Evolutionary conservation across 2,888 invertebrate species (phyloP).

Genomic region (Brachycybe producta): DNA sequence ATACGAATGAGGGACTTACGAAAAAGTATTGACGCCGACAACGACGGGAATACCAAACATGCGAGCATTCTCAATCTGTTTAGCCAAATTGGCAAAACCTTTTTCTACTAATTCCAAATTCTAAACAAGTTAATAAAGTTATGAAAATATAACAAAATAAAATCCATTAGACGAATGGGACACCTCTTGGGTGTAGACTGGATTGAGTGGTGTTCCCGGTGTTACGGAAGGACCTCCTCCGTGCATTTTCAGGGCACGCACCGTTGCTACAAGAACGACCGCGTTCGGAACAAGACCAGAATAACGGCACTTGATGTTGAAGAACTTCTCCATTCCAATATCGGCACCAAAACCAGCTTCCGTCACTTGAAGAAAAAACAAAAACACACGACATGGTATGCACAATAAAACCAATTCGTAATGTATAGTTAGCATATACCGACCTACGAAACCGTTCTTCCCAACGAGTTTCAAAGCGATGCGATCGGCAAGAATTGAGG

Average conservation of each 20-base stretch:
- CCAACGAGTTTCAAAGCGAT: slow-evolving; percentile 88
- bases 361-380: slow-evolving; percentile 46
- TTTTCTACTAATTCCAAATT: slow-evolving; percentile 71
- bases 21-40: slow-evolving; percentile 79
- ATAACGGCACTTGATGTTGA: slow-evolving; percentile 87
- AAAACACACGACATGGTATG: no score
- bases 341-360: slow-evolving; percentile 99
- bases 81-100: slow-evolving; percentile 77
- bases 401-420: no score
- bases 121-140: slow-evolving; percentile 34
- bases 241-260: slow-evolving; percentile 96
- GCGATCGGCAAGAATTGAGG: slow-evolving; percentile 87
- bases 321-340: slow-evolving; percentile 97
- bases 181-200: slow-evolving; percentile 56
- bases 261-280: slow-evolving; percentile 81
- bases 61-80: slow-evolving; percentile 84
- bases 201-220: slow-evolving; percentile 67
- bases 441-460: slow-evolving; percentile 67
- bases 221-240: slow-evolving; percentile 88
- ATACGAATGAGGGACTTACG: slow-evolving; percentile 41
- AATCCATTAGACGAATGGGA: background rate
- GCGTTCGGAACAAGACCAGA: slow-evolving; percentile 75
- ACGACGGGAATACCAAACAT: slow-evolving; percentile 87
- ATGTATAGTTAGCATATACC: no score
- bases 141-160: no score